Percentiles rank a stretch among this genome's conserved stretches.
Evolutionary conservation across 1,140 invertebrate species (phyloP).

Genomic region (Diachasma alloeum): DNA sequence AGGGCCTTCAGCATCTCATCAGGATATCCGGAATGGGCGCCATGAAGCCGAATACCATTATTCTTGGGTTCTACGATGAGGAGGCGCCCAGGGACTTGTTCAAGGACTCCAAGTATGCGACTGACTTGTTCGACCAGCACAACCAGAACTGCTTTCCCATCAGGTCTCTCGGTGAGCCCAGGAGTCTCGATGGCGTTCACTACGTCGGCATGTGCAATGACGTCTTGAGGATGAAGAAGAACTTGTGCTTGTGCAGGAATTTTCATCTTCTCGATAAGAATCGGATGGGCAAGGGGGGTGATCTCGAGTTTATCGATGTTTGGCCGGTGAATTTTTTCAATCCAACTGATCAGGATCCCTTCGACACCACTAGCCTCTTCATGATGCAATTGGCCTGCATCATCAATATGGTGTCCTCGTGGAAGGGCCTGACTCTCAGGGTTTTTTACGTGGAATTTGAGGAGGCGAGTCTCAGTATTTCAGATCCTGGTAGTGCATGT

Average conservation of each 20-base stretch:
- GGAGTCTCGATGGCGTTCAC: slow-evolving; percentile 63
- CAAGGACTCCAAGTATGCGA: slow-evolving; percentile 58
- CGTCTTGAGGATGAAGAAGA: slow-evolving; percentile 91
- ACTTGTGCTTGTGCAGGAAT: slow-evolving; percentile 91
- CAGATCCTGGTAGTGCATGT: slow-evolving; percentile 49
- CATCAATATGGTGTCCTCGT: slow-evolving; percentile 89
- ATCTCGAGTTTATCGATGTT: slow-evolving; percentile 89
- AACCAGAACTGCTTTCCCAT: slow-evolving; percentile 59
- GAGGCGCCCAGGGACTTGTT: slow-evolving; percentile 80
- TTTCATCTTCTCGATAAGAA: slow-evolving; percentile 85
- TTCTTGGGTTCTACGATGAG: slow-evolving; percentile 88
- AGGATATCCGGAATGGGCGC: slow-evolving; percentile 94
- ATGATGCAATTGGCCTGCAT: slow-evolving; percentile 97
- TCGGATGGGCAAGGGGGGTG: slow-evolving; percentile 70
- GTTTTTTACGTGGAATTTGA: slow-evolving; percentile 81
- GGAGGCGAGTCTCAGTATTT: slow-evolving; percentile 53
- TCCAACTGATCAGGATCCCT: slow-evolving; percentile 78
- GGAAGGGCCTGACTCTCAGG: slow-evolving; percentile 82
- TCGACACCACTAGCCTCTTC: slow-evolving; percentile 90
- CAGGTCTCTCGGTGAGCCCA: slow-evolving; percentile 21
- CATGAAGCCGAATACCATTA: slow-evolving; percentile 98
- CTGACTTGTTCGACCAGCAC: slow-evolving; percentile 54
- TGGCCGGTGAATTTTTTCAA: slow-evolving; percentile 94
- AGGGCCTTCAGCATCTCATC: slow-evolving; percentile 92
- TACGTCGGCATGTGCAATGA: slow-evolving; percentile 92